phyloP scores from a whole-genome alignment of 2,113 vertebrate species.

The Agapornis roseicollis region DNA sequence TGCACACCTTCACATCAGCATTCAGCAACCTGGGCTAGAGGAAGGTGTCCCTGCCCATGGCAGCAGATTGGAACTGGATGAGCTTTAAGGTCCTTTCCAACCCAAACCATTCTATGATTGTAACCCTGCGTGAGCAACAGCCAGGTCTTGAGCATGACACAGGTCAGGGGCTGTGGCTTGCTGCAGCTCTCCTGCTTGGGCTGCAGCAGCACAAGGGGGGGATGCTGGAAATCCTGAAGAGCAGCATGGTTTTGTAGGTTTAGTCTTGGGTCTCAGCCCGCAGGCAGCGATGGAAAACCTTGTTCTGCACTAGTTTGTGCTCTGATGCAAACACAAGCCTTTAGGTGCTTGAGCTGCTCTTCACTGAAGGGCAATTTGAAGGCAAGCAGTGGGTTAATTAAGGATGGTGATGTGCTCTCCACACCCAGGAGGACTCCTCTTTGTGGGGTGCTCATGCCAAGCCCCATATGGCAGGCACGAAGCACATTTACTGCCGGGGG shows the following conservation, averaged over 20 bases:
- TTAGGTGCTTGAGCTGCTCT: neutral
- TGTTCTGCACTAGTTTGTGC: neutral
- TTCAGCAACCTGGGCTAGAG: neutral
- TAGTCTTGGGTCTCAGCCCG: neutral
- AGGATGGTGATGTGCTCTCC: neutral
- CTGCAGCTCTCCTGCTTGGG: neutral
- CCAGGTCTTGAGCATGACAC: neutral
- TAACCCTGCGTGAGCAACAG: neutral
- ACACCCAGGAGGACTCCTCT: neutral
- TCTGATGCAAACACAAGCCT: neutral
- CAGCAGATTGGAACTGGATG: neutral
- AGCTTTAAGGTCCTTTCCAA: neutral
- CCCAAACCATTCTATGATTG: neutral
- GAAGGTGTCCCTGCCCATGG: neutral
- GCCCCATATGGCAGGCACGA: too few relatives aligned
- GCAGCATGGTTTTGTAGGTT: neutral
- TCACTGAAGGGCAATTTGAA: neutral
- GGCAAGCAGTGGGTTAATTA: neutral
- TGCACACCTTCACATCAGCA: neutral
- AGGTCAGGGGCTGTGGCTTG: neutral
- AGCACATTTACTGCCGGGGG: neutral
- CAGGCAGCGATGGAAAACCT: neutral
- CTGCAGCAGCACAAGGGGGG: neutral
- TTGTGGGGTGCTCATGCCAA: neutral
- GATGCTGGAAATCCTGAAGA: neutral